These are phyloP conservation scores for Aphaenogaster rudis DNA, from an alignment of 1,140 invertebrate species.

Conservation along the genomic window DNA sequence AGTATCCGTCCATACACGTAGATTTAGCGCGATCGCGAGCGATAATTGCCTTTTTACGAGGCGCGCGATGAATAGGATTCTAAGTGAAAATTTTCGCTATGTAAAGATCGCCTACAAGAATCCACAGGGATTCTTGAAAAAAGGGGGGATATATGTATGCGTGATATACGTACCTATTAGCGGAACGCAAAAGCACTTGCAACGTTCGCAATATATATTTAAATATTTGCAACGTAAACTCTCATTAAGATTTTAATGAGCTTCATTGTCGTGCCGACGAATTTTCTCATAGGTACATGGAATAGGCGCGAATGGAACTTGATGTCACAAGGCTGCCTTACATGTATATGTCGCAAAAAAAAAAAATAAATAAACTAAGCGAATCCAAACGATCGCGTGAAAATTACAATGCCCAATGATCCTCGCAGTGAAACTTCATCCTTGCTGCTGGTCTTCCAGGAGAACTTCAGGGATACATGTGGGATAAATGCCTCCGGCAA, in stretches of 20 bases:
- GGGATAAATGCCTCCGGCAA: background rate
- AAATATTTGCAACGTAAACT: constrained; percentile 15
- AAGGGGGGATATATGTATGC: background rate
- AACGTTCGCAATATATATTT: background rate
- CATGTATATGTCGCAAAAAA: constrained; percentile 1
- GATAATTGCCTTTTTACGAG: constrained; percentile 34
- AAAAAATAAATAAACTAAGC: constrained; percentile 11
- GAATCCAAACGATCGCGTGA: background rate
- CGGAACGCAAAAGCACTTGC: background rate
- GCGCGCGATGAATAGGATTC: constrained; percentile 10
- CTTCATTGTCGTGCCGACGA: background rate
- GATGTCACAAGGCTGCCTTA: constrained; percentile 46
- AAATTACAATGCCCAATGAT: background rate
- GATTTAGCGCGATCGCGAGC: constrained; percentile 37
- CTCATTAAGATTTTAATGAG: constrained; percentile 4
- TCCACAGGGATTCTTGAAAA: background rate
- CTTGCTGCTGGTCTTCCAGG: background rate
- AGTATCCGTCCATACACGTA: constrained; percentile 73
- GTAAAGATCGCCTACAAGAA: background rate
- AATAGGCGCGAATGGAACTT: background rate
- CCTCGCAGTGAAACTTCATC: background rate
- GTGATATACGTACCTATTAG: constrained; percentile 9
- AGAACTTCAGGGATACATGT: background rate
- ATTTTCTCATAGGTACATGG: constrained; percentile 22
- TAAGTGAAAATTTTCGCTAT: constrained; percentile 12